A percentile compares a stretch with the other conserved stretches of the same genome.
phyloP scores from a whole-genome alignment of 2,888 invertebrate genomes.

The Dicyrtoma fusca region DNA sequence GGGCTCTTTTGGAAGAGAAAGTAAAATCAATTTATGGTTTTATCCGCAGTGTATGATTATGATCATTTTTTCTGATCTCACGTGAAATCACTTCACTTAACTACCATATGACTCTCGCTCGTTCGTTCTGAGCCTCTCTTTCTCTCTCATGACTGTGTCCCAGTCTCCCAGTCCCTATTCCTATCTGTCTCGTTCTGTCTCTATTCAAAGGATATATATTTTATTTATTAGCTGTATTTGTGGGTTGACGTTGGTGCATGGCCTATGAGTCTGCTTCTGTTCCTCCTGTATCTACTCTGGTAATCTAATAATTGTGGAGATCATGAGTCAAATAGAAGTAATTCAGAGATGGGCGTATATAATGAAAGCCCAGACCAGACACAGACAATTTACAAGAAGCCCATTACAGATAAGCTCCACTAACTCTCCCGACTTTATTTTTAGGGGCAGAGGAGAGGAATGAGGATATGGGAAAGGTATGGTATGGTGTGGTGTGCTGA shows the following conservation, averaged over 20 bases:
- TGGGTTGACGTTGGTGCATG: not conserved
- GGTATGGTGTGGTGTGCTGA: too few species aligned
- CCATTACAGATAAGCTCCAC: too few species aligned
- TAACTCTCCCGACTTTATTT: too few species aligned
- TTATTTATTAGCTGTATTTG: slow-evolving; percentile 9
- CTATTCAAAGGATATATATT: not conserved
- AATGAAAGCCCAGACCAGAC: slow-evolving; percentile 1
- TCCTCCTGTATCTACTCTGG: not conserved
- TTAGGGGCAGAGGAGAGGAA: too few species aligned
- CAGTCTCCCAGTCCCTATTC: too few species aligned
- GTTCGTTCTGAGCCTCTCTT: too few species aligned
- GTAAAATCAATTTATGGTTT: slow-evolving; percentile 17
- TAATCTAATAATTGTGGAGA: slow-evolving; percentile 18
- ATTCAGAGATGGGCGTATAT: slow-evolving; percentile 7
- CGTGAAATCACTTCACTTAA: slow-evolving; percentile 19
- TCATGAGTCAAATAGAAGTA: slow-evolving; percentile 21
- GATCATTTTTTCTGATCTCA: slow-evolving; percentile 15
- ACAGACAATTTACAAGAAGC: too few species aligned
- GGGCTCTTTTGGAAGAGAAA: not conserved
- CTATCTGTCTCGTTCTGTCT: too few species aligned
- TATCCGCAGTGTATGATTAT: slow-evolving; percentile 6
- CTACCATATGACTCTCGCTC: too few species aligned
- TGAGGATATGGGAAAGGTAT: too few species aligned
- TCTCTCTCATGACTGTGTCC: too few species aligned
- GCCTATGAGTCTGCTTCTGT: not conserved